Conservation (phyloP, 2,113 vertebrate species). For the Centropristis striata region DNA sequence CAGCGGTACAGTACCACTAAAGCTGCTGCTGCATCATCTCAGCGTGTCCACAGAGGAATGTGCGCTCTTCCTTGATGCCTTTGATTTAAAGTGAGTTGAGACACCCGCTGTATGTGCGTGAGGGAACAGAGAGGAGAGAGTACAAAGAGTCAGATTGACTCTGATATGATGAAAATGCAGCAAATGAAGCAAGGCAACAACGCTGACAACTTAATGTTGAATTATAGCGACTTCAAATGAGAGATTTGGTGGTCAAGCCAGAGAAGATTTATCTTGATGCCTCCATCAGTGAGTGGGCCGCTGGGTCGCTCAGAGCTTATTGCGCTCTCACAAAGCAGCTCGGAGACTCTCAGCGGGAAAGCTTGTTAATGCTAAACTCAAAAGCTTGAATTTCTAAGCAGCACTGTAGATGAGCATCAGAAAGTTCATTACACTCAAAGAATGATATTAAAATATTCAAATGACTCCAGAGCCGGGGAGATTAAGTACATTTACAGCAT, state of each 20-base stretch:
- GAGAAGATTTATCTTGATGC: slow-evolving; percentile 60
- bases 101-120: slow-evolving; percentile 22
- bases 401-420: slow-evolving; percentile 63
- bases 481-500: slow-evolving; percentile 34
- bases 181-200: slow-evolving; percentile 59
- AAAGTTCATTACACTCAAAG: slow-evolving; percentile 61
- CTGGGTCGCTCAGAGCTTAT: slow-evolving; percentile 59
- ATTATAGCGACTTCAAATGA: slow-evolving; percentile 52
- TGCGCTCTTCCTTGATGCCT: slow-evolving; percentile 42
- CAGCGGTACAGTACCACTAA: slow-evolving; percentile 44
- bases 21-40: slow-evolving; percentile 36
- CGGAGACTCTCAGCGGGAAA: slow-evolving; percentile 62
- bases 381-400: slow-evolving; percentile 62
- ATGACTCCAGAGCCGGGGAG: slow-evolving; percentile 22
- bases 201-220: slow-evolving; percentile 37
- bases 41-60: slow-evolving; percentile 54
- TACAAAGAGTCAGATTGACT: slow-evolving; percentile 34
- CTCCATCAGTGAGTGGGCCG: slow-evolving; percentile 56
- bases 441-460: slow-evolving; percentile 62
- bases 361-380: slow-evolving; percentile 73
- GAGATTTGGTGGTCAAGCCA: slow-evolving; percentile 50
- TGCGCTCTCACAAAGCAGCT: slow-evolving; percentile 67
- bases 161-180: slow-evolving; percentile 35
- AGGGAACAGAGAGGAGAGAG: slow-evolving; percentile 11
- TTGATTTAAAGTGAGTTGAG: slow-evolving; percentile 56